phyloP scores from a whole-genome alignment of 2,113 vertebrate species.

The Nerophis ophidion region DNA sequence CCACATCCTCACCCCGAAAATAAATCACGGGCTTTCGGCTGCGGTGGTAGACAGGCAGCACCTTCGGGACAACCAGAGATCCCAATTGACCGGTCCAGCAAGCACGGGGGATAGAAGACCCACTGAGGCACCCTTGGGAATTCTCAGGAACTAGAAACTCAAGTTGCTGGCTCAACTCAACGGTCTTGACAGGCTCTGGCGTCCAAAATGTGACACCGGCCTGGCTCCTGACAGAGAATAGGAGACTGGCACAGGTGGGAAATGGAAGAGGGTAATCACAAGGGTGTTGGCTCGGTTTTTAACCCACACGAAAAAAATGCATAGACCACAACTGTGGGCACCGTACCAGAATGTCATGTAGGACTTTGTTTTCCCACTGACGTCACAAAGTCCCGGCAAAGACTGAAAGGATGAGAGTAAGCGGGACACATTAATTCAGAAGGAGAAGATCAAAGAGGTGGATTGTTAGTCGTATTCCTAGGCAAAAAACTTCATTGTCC shows the following conservation, averaged over 20 bases:
- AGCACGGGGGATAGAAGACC: constrained; percentile 24
- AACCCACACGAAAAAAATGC: constrained; percentile 44
- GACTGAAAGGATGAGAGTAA: constrained; percentile 29
- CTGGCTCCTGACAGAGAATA: constrained; percentile 30
- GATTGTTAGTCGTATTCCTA: constrained; percentile 31
- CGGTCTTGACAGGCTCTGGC: constrained; percentile 8
- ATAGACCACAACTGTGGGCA: constrained; percentile 57
- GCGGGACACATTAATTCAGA: constrained; percentile 21
- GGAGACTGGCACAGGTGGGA: constrained; percentile 66
- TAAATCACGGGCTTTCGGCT: constrained; percentile 51
- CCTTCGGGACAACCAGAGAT: constrained; percentile 33
- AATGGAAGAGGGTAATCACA: constrained; percentile 61
- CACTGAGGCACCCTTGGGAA: constrained; percentile 34
- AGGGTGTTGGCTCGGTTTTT: constrained; percentile 61
- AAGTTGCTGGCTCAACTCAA: constrained; percentile 19
- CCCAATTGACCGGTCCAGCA: constrained; percentile 32
- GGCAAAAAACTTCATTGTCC: constrained; percentile 31
- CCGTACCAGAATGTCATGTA: constrained; percentile 59
- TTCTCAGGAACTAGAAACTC: constrained; percentile 27
- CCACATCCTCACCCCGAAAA: constrained; percentile 73
- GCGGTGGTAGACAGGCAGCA: constrained; percentile 43
- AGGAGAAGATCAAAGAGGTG: constrained; percentile 10
- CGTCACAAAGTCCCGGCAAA: constrained; percentile 53
- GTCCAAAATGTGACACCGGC: constrained; percentile 37
- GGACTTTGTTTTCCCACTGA: constrained; percentile 56